These are phyloP conservation scores for Pachyramphus minor DNA, from an alignment of 2,113 vertebrate species.

Conservation along the genomic window DNA sequence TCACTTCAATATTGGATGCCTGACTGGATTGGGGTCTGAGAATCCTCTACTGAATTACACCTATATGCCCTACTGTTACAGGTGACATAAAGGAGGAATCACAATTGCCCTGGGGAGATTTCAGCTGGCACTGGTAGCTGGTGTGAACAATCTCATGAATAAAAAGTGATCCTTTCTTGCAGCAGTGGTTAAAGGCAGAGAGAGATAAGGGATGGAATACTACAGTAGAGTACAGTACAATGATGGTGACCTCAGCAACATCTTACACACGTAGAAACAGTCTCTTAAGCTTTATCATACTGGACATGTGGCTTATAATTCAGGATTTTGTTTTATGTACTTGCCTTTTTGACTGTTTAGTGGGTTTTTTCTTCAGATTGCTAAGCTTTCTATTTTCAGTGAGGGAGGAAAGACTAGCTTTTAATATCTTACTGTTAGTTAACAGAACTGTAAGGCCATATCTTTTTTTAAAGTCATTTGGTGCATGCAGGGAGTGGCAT, in stretches of 20 bases:
- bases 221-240: accelerated
- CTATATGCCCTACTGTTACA: not conserved
- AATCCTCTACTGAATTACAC: not conserved
- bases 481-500: not conserved
- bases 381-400: not conserved
- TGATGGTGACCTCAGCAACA: not conserved
- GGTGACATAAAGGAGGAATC: not conserved
- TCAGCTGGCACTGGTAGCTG: not conserved
- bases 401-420: not conserved
- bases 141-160: not conserved
- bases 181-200: not conserved
- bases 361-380: not conserved
- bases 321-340: not conserved
- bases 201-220: not conserved
- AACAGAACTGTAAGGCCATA: not conserved
- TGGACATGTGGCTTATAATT: not conserved
- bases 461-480: not conserved
- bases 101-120: not conserved
- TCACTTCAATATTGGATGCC: not conserved
- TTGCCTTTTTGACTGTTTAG: not conserved
- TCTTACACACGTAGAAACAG: not conserved
- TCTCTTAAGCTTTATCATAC: not conserved
- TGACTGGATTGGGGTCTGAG: not conserved
- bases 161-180: not conserved
- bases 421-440: not conserved